Evolutionary conservation across 2,888 invertebrate species (phyloP), one percentile per base, ranked within the genome.

Genomic region (Agrilus cyanescens): DNA sequence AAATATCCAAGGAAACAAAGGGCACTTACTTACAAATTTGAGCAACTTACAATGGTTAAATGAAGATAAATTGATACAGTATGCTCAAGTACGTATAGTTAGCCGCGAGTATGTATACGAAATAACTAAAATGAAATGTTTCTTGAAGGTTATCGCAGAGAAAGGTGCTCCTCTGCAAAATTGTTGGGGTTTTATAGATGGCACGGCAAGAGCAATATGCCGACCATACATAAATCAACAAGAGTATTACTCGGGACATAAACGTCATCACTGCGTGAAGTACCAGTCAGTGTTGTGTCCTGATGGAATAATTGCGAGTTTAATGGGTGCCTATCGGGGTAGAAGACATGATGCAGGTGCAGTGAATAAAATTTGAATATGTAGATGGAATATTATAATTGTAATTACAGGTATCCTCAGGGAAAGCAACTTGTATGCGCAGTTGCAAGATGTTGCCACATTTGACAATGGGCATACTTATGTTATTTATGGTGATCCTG

Each of bases 341-440:
- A 38, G 46, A 15, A 33, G 45, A 36, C 49, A 53, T 46, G 51
- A 53, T 46, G 50, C 51, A 25, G n/a, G n/a, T n/a, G n/a, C n/a
- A n/a, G n/a, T n/a, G n/a, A n/a, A n/a, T n/a, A n/a, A n/a, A n/a
- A n/a, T n/a, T n/a, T n/a, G n/a, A n/a, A n/a, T n/a, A n/a, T n/a
- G n/a, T n/a, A n/a, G n/a, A n/a, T n/a, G n/a, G n/a, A n/a, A n/a
- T n/a, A n/a, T n/a, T n/a, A n/a, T n/a, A n/a, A n/a, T n/a, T n/a
- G n/a, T n/a, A n/a, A n/a, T n/a, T n/a, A n/a, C n/a, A n/a, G 38
- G 38, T 25, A 38, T 38, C 29, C 29, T 38, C 29, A 38, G 38
- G 20, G 38, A 38, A 38, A 18, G 25, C n/a, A 20, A 20, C 15
- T 25, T 38, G 12, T 50, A 50, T 45, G 18, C 40, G 31, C 40